Conservation (phyloP, 2,113 vertebrate genomes). For the Caracal caracal region DNA sequence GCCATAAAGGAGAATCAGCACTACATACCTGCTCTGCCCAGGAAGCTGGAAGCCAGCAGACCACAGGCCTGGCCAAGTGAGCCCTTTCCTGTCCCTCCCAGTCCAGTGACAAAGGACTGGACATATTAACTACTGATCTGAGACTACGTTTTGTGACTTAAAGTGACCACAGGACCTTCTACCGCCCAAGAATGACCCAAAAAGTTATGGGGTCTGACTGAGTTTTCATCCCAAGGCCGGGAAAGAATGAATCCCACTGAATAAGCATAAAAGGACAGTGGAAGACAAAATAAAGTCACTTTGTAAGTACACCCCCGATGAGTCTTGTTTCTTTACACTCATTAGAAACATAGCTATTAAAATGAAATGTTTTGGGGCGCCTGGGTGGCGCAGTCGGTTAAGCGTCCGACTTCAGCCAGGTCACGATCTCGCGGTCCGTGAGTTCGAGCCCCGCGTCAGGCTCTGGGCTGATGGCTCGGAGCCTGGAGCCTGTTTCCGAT, state of each 20-base stretch:
- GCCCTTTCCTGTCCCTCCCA: background rate
- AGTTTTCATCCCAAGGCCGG: background rate
- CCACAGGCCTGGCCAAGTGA: background rate
- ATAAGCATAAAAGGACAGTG: background rate
- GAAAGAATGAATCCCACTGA: background rate
- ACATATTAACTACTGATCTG: background rate
- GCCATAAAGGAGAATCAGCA: background rate
- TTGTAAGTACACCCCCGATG: conserved; percentile 5
- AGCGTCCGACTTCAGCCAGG: no score
- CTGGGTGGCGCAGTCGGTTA: no score
- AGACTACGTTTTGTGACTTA: conserved; percentile 3
- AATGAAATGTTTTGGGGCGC: conserved; percentile 48
- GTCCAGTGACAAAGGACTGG: background rate
- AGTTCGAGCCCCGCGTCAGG: no score
- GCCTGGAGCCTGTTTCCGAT: no score
- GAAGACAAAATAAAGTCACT: background rate
- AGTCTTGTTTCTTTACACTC: conserved; percentile 33
- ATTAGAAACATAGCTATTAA: conserved; percentile 49
- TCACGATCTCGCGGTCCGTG: no score
- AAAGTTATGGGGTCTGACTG: background rate
- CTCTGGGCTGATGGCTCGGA: no score
- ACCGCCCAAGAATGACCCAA: background rate
- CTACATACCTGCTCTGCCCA: background rate
- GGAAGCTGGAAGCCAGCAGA: background rate
- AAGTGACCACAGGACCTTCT: conserved; percentile 23